phyloP scores from a whole-genome alignment of 2,113 vertebrate genomes.

The Theristicus caerulescens region DNA sequence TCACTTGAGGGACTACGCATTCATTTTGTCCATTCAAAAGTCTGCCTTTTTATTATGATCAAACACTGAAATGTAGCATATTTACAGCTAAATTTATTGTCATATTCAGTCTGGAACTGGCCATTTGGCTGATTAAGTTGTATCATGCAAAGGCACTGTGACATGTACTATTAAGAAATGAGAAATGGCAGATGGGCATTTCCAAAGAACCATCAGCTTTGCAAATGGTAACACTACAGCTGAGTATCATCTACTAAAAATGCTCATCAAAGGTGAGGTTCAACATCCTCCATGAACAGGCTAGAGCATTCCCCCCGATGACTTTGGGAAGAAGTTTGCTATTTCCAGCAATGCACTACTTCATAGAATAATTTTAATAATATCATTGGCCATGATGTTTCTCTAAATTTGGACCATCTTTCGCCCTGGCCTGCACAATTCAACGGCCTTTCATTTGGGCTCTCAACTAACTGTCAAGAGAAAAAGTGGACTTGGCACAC shows the following conservation, averaged over 20 bases:
- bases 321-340: neutral
- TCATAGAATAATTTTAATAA: neutral
- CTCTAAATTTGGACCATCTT: neutral
- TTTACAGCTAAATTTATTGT: slow-evolving; percentile 25
- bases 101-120: neutral
- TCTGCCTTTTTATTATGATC: neutral
- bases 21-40: neutral
- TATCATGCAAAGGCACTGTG: neutral
- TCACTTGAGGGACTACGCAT: neutral
- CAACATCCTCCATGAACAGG: neutral
- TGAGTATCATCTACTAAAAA: neutral
- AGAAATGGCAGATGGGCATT: slow-evolving; percentile 28
- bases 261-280: neutral
- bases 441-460: neutral
- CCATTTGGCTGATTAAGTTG: slow-evolving; percentile 32
- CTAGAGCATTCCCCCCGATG: neutral
- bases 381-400: neutral
- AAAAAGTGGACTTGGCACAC: neutral
- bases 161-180: neutral
- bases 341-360: neutral
- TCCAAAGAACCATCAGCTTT: neutral
- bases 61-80: slow-evolving; percentile 1
- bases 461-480: neutral
- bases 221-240: neutral
- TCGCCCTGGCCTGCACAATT: neutral